A percentile compares a stretch with the other conserved stretches of the same genome.
These are phyloP conservation scores for Cyaniris semiargus DNA, from an alignment of 2,888 invertebrate species.

Conservation along the genomic window DNA sequence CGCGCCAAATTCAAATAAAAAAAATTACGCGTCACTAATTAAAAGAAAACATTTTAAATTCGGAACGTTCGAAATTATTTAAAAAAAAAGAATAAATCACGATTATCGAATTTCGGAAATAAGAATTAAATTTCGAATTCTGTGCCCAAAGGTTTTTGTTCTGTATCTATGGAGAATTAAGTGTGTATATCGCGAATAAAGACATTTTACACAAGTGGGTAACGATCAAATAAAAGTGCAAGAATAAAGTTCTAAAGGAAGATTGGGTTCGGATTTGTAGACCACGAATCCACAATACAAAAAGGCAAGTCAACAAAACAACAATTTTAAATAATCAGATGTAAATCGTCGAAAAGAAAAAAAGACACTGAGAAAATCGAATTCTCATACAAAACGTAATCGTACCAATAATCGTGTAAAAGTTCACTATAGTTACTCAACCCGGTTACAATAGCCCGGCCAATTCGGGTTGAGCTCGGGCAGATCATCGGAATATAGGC, in stretches of 20 bases:
- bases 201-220: not conserved
- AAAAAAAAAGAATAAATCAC: not conserved
- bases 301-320: conserved; percentile 76
- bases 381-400: conserved; percentile 78
- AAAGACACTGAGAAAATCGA: conserved; percentile 73
- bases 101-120: not conserved
- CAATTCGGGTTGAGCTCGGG: conserved; percentile 52
- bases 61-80: not conserved
- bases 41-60: not conserved
- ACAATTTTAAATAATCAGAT: conserved; percentile 61
- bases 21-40: conserved; percentile 22
- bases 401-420: conserved; percentile 77
- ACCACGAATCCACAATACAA: conserved; percentile 58
- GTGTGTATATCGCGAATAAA: not conserved
- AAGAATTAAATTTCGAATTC: not conserved
- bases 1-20: conserved; percentile 59
- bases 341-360: conserved; percentile 51
- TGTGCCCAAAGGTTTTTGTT: not conserved
- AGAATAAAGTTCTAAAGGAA: not conserved
- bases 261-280: not conserved
- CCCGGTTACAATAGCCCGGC: conserved; percentile 66
- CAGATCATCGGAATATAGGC: conserved; percentile 56
- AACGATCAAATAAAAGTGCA: not conserved
- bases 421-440: conserved; percentile 77
- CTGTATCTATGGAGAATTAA: not conserved